A percentile compares a stretch with the other conserved stretches of the same genome.
Conservation (phyloP, 2,888 invertebrate genomes). For the Hyposoter dolosus region DNA sequence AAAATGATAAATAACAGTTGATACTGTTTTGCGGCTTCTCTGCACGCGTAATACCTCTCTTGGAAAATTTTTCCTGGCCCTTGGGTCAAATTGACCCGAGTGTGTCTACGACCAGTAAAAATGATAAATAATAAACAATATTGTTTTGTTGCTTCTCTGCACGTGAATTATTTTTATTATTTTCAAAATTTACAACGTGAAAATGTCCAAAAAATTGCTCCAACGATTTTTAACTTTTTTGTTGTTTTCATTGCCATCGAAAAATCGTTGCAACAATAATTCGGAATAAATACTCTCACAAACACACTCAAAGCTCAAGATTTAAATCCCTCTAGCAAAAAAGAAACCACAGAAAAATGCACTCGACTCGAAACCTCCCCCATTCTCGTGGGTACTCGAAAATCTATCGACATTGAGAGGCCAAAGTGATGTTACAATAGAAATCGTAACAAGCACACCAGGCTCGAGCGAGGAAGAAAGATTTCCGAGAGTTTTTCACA, state of each 20-base stretch:
- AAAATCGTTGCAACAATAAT: background rate
- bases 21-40: too few species aligned
- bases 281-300: slow-evolving; percentile 20
- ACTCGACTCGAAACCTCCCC: slow-evolving; percentile 58
- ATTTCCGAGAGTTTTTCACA: slow-evolving; percentile 74
- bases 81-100: too few species aligned
- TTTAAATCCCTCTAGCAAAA: slow-evolving; percentile 14
- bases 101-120: too few species aligned
- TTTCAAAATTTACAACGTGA: too few species aligned
- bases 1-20: too few species aligned
- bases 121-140: too few species aligned
- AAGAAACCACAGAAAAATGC: slow-evolving; percentile 34
- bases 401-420: slow-evolving; percentile 38
- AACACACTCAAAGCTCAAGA: slow-evolving; percentile 2
- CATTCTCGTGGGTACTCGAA: slow-evolving; percentile 50
- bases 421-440: slow-evolving; percentile 57
- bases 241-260: background rate
- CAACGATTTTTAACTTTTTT: background rate
- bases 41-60: too few species aligned
- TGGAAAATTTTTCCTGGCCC: too few species aligned
- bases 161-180: too few species aligned
- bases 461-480: slow-evolving; percentile 63
- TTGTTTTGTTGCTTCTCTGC: too few species aligned
- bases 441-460: slow-evolving; percentile 75
- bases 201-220: too few species aligned